Conservation (phyloP, 2,888 invertebrate species). For the Galerucella nymphaeae region DNA sequence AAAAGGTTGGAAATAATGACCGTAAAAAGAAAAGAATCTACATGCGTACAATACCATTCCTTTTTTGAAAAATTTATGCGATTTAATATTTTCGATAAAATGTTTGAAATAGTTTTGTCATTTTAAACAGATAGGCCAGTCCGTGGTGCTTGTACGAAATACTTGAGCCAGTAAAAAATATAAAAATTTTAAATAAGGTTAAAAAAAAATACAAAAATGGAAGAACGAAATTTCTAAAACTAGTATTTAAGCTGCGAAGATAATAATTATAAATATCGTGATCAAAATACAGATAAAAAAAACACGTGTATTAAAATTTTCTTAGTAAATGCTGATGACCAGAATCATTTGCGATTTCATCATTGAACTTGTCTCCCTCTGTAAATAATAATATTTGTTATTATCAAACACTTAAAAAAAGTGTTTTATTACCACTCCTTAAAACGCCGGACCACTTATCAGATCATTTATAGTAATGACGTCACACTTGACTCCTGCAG, state of each 20-base stretch:
- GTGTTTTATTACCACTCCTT: constrained; percentile 28
- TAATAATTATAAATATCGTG: too few species aligned
- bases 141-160: neutral
- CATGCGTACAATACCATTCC: neutral
- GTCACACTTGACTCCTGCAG: constrained; percentile 39
- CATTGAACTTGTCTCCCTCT: neutral
- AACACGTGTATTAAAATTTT: neutral
- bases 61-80: neutral
- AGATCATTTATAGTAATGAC: constrained; percentile 42
- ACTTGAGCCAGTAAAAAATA: neutral
- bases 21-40: neutral
- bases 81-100: neutral
- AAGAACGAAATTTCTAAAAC: too few species aligned
- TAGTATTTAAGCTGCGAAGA: too few species aligned
- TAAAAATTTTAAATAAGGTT: too few species aligned
- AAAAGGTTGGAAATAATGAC: neutral
- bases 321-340: neutral
- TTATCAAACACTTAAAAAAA: neutral
- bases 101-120: neutral
- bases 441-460: constrained; percentile 2
- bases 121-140: neutral
- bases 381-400: neutral
- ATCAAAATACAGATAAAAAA: neutral
- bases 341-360: neutral
- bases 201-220: too few species aligned